Conservation (phyloP, 2,797 vertebrate genomes). For the Delichon dasypus region DNA sequence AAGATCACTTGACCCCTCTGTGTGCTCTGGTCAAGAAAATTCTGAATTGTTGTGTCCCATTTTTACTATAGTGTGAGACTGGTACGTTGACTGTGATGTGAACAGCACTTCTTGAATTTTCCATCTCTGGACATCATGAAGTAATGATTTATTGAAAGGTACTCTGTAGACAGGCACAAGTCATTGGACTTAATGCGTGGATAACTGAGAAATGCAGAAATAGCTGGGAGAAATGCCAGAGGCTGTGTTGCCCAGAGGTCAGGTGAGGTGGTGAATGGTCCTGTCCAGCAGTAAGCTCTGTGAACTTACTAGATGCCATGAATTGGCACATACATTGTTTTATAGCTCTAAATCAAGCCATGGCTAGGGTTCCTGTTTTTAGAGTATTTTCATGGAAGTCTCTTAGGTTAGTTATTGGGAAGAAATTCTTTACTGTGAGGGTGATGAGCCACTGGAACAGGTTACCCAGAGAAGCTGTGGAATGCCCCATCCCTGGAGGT, state of each 20-base stretch:
- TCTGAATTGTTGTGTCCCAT: background rate
- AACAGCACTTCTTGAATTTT: background rate
- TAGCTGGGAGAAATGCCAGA: background rate
- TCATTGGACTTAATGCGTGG: background rate
- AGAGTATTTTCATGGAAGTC: background rate
- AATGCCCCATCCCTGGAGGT: background rate
- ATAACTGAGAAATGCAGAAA: background rate
- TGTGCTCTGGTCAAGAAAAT: background rate
- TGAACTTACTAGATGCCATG: background rate
- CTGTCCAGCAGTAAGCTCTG: background rate
- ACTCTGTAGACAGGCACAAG: background rate
- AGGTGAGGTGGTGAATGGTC: background rate
- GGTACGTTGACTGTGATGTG: background rate
- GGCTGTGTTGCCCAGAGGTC: background rate
- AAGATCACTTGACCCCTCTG: background rate
- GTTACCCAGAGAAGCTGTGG: background rate
- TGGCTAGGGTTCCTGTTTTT: background rate
- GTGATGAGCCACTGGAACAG: background rate
- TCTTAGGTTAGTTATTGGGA: background rate
- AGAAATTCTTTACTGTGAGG: background rate
- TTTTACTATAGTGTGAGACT: background rate
- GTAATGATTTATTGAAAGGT: constrained; percentile 1
- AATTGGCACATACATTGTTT: background rate
- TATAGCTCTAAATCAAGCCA: background rate
- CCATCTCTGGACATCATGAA: background rate